A percentile compares a stretch with the other conserved stretches of the same genome.
Evolutionary conservation across 2,888 invertebrate species (phyloP).

Genomic region (Hirudinaria manillensis): DNA sequence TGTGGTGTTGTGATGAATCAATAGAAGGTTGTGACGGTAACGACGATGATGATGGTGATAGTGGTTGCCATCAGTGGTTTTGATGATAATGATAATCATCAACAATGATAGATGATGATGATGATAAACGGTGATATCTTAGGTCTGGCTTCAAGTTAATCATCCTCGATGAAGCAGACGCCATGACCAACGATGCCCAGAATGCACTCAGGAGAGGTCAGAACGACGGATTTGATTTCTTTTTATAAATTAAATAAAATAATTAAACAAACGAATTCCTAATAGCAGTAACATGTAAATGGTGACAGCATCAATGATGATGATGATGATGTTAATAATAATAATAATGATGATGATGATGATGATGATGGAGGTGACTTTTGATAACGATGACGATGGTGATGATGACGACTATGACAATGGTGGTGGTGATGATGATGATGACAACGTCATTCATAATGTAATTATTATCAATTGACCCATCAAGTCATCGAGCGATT

Average conservation of each 20-base stretch:
- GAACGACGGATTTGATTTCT: no score
- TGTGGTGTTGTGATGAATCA: not conserved
- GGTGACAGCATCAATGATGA: not conserved
- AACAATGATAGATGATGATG: not conserved
- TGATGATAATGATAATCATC: no score
- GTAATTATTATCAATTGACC: not conserved
- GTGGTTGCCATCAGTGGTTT: no score
- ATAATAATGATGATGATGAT: not conserved
- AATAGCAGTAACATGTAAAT: not conserved
- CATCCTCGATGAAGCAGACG: slow-evolving; percentile 96
- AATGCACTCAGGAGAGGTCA: slow-evolving; percentile 65
- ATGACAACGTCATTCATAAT: not conserved
- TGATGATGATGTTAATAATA: no score
- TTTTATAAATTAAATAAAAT: not conserved
- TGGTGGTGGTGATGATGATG: no score
- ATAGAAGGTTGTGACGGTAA: no score
- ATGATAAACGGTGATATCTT: not conserved
- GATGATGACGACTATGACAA: not conserved
- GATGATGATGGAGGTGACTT: not conserved
- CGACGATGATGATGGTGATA: no score
- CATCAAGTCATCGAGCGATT: slow-evolving; percentile 90
- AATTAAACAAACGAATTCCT: not conserved
- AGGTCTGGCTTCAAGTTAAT: slow-evolving; percentile 82
- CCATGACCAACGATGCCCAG: slow-evolving; percentile 99
- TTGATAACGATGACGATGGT: no score